A percentile compares a stretch with the other conserved stretches of the same genome.
Conservation (phyloP, 2,888 invertebrate species). For the Caenorhabditis auriculariae region DNA sequence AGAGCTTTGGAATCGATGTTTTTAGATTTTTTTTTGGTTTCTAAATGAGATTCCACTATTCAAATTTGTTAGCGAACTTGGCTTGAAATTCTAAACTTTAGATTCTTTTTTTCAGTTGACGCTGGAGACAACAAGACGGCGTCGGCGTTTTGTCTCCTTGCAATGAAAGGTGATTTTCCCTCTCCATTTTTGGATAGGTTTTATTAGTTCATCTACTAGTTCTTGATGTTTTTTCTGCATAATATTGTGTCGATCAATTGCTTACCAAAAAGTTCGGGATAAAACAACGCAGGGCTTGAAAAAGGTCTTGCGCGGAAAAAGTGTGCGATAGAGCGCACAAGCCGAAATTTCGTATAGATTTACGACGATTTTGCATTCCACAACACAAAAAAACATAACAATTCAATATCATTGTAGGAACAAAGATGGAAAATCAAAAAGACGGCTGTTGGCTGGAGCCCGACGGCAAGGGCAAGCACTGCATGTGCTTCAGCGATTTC, state of each 20-base stretch:
- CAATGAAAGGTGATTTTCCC: slow-evolving; percentile 24
- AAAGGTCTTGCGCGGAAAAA: no score
- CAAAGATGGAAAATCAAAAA: slow-evolving; percentile 30
- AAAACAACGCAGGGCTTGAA: no score
- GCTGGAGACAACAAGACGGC: slow-evolving; percentile 47
- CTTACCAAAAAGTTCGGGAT: no score
- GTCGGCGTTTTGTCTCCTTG: slow-evolving; percentile 52
- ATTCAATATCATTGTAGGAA: slow-evolving; percentile 8
- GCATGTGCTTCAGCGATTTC: slow-evolving; percentile 53
- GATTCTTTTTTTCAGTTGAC: slow-evolving; percentile 42
- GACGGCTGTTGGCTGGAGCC: slow-evolving; percentile 56
- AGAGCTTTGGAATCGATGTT: neutral
- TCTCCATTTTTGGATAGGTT: neutral
- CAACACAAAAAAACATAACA: neutral
- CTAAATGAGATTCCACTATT: no score
- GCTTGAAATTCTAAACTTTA: slow-evolving; percentile 2
- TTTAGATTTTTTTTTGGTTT: neutral
- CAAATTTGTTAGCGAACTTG: no score
- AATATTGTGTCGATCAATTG: no score
- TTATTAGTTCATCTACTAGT: neutral
- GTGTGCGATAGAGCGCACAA: no score
- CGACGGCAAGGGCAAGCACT: slow-evolving; percentile 53
- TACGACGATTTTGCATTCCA: no score
- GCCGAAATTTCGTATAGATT: neutral
- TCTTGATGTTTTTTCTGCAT: neutral